Base-by-base conservation (phyloP, 2,113 vertebrate species). In the Leptocoma aspasia region DNA sequence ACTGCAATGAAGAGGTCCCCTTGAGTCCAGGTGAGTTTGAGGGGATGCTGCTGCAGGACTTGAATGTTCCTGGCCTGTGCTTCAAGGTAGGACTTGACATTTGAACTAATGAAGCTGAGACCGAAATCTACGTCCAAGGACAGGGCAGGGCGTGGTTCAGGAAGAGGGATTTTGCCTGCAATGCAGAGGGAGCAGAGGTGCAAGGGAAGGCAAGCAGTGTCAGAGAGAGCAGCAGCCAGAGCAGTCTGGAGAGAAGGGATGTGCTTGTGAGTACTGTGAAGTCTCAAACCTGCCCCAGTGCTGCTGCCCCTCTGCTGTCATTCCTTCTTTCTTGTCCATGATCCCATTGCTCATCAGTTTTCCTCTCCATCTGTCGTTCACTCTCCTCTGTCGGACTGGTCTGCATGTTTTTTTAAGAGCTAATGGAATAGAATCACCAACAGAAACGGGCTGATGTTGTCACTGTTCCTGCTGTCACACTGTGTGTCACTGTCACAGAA, bases 301-400 rank as follows among this genome's bases (percentile, higher is more conserved):
- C 71, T 88, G 66, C 89, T 73, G 66, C 27, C 33, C 7, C 59
- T 65, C 77, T 0, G 0, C 53, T 70, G 57, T 23, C 8, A 1
- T 47, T 93, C 50, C 71, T 90, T 78, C 79, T 56, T 60, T 66
- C 53, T 49, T 72, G 44, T 63, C 39, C 7, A 1, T 10, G 72
- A 65, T 31, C 60, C 57, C 0, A 0, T 15, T 45, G 50, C 39
- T 82, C 59, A 37, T 57, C 7, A 2, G 44, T 6, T 1, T 85
- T 65, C 57, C 15, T 31, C 70, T 72, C 50, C 27, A 20, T 27
- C 76, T 90, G 82, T 42, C 6, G 2, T 85, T 75, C n/a, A 2
- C 54, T 54, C 41, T 65, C 27, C 57, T 81, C 79, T 2, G 1
- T 75, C 0, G 0, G 64, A 35, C 22, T 53, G 18, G 42, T 72